Conservation (phyloP, 1,140 invertebrate genomes). For the Hesperophylax magnus region DNA sequence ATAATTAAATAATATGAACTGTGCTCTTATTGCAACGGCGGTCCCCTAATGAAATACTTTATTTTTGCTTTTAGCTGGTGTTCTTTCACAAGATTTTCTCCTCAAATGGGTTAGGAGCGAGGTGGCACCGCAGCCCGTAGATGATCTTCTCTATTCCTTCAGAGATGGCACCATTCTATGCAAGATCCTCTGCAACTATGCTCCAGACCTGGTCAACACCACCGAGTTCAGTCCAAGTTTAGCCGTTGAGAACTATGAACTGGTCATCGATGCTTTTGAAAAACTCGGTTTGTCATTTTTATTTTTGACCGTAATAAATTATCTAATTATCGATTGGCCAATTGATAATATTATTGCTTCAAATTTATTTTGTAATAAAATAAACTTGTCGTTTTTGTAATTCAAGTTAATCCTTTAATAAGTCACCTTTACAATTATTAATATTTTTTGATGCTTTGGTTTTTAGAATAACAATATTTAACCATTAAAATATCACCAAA, state of each 20-base stretch:
- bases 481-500: too few species aligned
- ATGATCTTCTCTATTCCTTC: not conserved
- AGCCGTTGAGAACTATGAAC: not conserved
- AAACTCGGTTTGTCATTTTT: not conserved
- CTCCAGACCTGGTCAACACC: not conserved
- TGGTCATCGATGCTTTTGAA: not conserved
- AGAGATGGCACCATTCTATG: conserved; percentile 5
- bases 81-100: not conserved
- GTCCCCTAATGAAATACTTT: not conserved
- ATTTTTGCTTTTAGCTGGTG: not conserved
- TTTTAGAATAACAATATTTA: too few species aligned
- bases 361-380: too few species aligned
- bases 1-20: not conserved
- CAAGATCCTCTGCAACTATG: not conserved
- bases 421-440: too few species aligned
- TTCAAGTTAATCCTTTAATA: too few species aligned
- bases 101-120: not conserved
- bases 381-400: too few species aligned
- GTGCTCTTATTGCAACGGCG: not conserved
- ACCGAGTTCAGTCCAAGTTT: not conserved
- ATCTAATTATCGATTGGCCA: too few species aligned
- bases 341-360: too few species aligned
- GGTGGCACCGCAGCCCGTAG: not conserved
- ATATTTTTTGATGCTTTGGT: too few species aligned
- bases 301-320: not conserved